phyloP scores from a whole-genome alignment of 2,888 invertebrate genomes.

The Papilio demoleus region DNA sequence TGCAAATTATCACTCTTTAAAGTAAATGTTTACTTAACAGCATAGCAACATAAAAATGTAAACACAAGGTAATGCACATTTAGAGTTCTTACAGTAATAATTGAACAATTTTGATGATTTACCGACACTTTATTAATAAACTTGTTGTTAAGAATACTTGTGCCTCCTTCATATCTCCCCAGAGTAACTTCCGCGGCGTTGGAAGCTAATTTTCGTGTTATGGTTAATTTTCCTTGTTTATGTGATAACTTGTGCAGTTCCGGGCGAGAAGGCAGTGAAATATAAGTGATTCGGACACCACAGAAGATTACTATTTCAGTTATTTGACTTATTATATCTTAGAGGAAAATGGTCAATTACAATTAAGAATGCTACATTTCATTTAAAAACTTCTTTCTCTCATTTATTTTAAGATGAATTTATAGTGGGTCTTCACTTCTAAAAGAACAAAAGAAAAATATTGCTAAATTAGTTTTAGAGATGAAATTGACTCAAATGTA shows the following conservation, averaged over 20 bases:
- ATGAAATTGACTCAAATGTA: too few relatives aligned
- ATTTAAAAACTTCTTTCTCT: too few relatives aligned
- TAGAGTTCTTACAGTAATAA: conserved; percentile 45
- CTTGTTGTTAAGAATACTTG: conserved; percentile 53
- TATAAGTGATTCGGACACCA: conserved; percentile 43
- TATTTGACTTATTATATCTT: conserved; percentile 21
- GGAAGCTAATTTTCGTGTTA: conserved; percentile 62
- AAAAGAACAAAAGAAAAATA: too few relatives aligned
- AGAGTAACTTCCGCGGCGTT: conserved; percentile 52
- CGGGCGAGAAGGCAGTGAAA: conserved; percentile 40
- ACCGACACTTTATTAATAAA: conserved; percentile 57
- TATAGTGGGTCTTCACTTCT: too few relatives aligned
- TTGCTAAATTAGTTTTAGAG: too few relatives aligned
- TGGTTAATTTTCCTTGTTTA: conserved; percentile 66
- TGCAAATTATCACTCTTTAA: too few relatives aligned
- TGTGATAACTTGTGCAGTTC: conserved; percentile 62
- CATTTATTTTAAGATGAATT: too few relatives aligned
- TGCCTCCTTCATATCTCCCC: conserved; percentile 47
- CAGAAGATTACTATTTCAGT: conserved; percentile 40
- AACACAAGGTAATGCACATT: too few relatives aligned
- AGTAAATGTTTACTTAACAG: conserved; percentile 20
- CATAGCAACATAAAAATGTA: conserved; percentile 41
- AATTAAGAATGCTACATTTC: conserved; percentile 11
- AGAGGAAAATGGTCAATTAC: background rate
- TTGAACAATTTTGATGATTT: conserved; percentile 50